Evolutionary conservation across 2,888 invertebrate species (phyloP).

Genomic region (Aspidiotus rigidus): DNA sequence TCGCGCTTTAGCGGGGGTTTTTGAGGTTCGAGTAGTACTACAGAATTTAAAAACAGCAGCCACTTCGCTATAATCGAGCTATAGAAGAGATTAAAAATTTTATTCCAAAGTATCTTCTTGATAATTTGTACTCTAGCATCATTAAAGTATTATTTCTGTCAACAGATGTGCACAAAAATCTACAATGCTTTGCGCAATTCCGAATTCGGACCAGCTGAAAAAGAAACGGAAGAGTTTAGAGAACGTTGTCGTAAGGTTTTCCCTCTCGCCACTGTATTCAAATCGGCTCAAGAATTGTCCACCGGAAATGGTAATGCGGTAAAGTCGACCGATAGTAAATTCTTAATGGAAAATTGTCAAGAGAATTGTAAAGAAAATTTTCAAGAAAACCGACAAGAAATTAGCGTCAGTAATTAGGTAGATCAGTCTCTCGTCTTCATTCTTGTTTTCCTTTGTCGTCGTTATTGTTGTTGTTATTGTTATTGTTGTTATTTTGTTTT

Average conservation of each 20-base stretch:
- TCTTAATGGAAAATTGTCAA: slow-evolving; percentile 12
- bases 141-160: not conserved
- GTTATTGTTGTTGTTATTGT: too few relatives aligned
- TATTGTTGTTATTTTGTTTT: too few relatives aligned
- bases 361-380: slow-evolving; percentile 27
- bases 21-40: too few relatives aligned
- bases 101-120: too few relatives aligned
- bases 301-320: not conserved
- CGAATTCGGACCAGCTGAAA: slow-evolving; percentile 67
- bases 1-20: too few relatives aligned
- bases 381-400: slow-evolving; percentile 25
- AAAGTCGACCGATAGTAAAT: slow-evolving; percentile 18
- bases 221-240: slow-evolving; percentile 57
- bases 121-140: too few relatives aligned
- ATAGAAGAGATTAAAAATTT: too few relatives aligned
- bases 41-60: too few relatives aligned
- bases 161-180: slow-evolving; percentile 71
- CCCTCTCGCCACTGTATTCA: slow-evolving; percentile 70
- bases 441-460: too few relatives aligned
- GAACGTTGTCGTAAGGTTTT: slow-evolving; percentile 63
- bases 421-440: too few relatives aligned
- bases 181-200: slow-evolving; percentile 67
- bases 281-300: slow-evolving; percentile 40
- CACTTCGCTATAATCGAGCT: too few relatives aligned
- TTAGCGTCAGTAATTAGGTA: slow-evolving; percentile 26